These are phyloP conservation scores for Chloroceryle inda DNA, from an alignment of 2,797 vertebrate species.

Conservation along the genomic window DNA sequence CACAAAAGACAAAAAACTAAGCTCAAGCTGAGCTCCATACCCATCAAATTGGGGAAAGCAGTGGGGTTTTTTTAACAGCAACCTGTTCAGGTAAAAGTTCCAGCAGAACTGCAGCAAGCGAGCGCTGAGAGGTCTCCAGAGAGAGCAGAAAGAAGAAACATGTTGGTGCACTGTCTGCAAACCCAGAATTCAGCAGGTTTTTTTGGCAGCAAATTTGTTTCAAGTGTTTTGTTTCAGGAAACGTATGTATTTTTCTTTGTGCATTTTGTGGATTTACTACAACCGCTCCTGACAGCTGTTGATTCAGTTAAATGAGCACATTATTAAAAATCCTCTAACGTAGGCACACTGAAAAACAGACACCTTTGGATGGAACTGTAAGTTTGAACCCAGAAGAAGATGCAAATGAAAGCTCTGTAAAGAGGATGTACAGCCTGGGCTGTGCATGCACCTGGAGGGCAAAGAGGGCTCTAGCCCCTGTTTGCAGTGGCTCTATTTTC, in stretches of 20 bases:
- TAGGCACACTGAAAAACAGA: slow-evolving; percentile 33
- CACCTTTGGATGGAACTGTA: slow-evolving; percentile 63
- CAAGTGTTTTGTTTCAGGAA: slow-evolving; percentile 82
- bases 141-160: slow-evolving; percentile 59
- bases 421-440: neutral
- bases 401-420: slow-evolving; percentile 28
- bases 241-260: slow-evolving; percentile 77
- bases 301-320: slow-evolving; percentile 82
- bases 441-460: neutral
- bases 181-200: slow-evolving; percentile 70
- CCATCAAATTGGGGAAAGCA: neutral
- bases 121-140: slow-evolving; percentile 50
- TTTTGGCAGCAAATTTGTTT: slow-evolving; percentile 79
- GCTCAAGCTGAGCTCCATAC: neutral
- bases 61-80: neutral
- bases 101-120: slow-evolving; percentile 67
- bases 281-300: slow-evolving; percentile 84
- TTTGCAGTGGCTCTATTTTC: slow-evolving; percentile 50
- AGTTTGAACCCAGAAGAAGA: slow-evolving; percentile 11
- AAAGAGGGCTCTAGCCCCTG: slow-evolving; percentile 49
- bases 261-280: slow-evolving; percentile 80
- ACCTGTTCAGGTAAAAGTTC: slow-evolving; percentile 72
- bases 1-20: neutral
- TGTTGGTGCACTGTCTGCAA: slow-evolving; percentile 70
- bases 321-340: slow-evolving; percentile 77